These are phyloP conservation scores for Falco novaeseelandiae DNA, from an alignment of 2,797 vertebrate species.

Conservation along the genomic window DNA sequence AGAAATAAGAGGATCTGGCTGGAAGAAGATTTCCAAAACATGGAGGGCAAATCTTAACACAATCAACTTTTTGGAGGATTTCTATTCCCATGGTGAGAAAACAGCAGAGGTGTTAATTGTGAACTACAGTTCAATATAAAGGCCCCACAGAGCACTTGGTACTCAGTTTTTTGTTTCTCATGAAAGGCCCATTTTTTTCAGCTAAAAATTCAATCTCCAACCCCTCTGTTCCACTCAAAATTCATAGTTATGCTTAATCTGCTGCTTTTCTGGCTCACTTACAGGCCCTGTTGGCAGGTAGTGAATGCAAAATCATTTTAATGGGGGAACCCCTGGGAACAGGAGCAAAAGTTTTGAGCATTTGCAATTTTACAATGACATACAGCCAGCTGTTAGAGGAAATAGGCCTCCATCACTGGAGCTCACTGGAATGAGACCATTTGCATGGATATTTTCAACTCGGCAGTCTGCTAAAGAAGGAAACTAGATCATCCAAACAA, in stretches of 20 bases:
- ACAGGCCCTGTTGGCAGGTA: constrained; percentile 79
- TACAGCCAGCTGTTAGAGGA: constrained; percentile 66
- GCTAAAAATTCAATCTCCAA: constrained; percentile 72
- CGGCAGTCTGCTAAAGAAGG: constrained; percentile 49
- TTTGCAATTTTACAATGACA: constrained; percentile 72
- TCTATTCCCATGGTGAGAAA: constrained; percentile 63
- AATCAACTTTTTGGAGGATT: constrained; percentile 65
- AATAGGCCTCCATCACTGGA: background rate
- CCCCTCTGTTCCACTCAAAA: constrained; percentile 74
- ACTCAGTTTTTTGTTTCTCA: constrained; percentile 69
- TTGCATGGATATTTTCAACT: constrained; percentile 54
- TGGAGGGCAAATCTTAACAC: constrained; percentile 26
- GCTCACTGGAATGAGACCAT: background rate
- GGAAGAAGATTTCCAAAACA: constrained; percentile 46
- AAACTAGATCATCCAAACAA: constrained; percentile 1
- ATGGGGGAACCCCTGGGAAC: constrained; percentile 76
- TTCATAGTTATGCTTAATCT: constrained; percentile 82
- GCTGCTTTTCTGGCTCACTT: constrained; percentile 77
- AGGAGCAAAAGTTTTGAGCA: constrained; percentile 76
- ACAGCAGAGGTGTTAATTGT: constrained; percentile 69
- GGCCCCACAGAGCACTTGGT: constrained; percentile 60
- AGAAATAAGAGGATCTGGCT: constrained; percentile 44
- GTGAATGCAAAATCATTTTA: constrained; percentile 83
- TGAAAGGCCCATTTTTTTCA: constrained; percentile 46
- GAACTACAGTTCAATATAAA: constrained; percentile 71